These are phyloP conservation scores for Remorina albescens DNA, from an alignment of 2,797 vertebrate species.

Conservation along the genomic window DNA sequence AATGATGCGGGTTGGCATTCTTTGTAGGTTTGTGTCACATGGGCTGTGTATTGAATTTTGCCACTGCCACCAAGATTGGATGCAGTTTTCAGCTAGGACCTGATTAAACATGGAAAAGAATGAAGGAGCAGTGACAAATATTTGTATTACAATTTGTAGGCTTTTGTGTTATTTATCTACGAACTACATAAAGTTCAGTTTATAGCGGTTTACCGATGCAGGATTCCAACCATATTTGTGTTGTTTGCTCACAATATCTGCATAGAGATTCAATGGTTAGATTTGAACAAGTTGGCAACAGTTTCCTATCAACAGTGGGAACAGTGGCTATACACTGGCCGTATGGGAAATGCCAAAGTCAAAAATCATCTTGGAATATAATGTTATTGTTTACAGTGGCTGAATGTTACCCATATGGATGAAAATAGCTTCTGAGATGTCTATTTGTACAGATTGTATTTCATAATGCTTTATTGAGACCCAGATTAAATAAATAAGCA, in stretches of 20 bases:
- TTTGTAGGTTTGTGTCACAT: slow-evolving; percentile 34
- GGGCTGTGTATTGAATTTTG: slow-evolving; percentile 23
- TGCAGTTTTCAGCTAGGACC: slow-evolving; percentile 20
- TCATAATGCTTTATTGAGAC: slow-evolving; percentile 85
- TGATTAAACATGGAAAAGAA: slow-evolving; percentile 13
- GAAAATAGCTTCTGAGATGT: slow-evolving; percentile 84
- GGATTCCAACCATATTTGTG: slow-evolving; percentile 38
- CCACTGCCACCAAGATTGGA: neutral
- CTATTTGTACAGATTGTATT: slow-evolving; percentile 88
- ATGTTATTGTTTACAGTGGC: slow-evolving; percentile 89
- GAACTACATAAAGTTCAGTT: slow-evolving; percentile 18
- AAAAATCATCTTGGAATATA: slow-evolving; percentile 82
- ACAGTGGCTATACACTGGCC: slow-evolving; percentile 75
- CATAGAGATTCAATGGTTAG: slow-evolving; percentile 58
- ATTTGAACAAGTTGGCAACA: slow-evolving; percentile 55
- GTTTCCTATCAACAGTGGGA: slow-evolving; percentile 76
- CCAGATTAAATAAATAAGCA: slow-evolving; percentile 84
- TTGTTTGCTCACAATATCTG: slow-evolving; percentile 36
- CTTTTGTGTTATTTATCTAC: slow-evolving; percentile 32
- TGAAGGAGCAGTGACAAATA: slow-evolving; percentile 35
- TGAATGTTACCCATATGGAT: slow-evolving; percentile 84
- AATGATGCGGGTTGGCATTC: slow-evolving; percentile 31
- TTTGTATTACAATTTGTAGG: slow-evolving; percentile 29
- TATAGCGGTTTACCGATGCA: slow-evolving; percentile 20
- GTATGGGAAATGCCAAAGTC: slow-evolving; percentile 84